phyloP scores from a whole-genome alignment of 2,113 vertebrate species.

The Elachura formosa region DNA sequence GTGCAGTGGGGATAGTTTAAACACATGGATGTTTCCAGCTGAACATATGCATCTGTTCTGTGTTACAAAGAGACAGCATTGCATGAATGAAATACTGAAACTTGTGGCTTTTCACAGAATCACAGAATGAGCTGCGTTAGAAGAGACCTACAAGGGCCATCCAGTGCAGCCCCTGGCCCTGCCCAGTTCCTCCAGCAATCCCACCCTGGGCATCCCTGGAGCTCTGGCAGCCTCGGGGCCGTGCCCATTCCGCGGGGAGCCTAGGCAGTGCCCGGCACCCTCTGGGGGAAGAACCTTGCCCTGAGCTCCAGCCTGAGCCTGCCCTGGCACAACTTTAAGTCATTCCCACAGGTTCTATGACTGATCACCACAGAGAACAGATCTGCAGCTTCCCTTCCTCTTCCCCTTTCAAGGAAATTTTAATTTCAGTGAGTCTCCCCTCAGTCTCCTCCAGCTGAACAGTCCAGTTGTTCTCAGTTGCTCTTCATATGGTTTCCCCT shows the following conservation, averaged over 20 bases:
- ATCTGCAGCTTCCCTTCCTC: not conserved
- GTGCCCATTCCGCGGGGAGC: not conserved
- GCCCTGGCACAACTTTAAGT: not conserved
- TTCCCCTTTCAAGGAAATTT: not conserved
- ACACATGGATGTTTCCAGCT: not conserved
- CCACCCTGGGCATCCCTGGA: not conserved
- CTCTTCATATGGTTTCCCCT: not conserved
- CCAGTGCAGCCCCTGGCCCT: not conserved
- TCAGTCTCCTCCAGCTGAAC: not conserved
- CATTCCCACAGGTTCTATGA: not conserved
- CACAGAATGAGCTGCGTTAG: not conserved
- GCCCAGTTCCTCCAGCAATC: fast-evolving
- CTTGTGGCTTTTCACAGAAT: not conserved
- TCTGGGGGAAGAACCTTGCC: not conserved
- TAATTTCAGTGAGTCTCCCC: not conserved
- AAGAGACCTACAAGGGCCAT: not conserved
- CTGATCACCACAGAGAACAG: not conserved
- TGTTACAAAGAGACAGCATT: not conserved
- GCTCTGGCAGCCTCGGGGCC: not conserved
- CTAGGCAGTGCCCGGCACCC: not conserved
- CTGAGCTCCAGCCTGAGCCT: not conserved
- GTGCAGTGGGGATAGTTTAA: not conserved
- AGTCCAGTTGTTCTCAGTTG: not conserved
- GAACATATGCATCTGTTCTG: fast-evolving
- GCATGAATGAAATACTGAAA: not conserved